phyloP scores from a whole-genome alignment of 2,797 vertebrate genomes.

The Etheostoma perlongum region DNA sequence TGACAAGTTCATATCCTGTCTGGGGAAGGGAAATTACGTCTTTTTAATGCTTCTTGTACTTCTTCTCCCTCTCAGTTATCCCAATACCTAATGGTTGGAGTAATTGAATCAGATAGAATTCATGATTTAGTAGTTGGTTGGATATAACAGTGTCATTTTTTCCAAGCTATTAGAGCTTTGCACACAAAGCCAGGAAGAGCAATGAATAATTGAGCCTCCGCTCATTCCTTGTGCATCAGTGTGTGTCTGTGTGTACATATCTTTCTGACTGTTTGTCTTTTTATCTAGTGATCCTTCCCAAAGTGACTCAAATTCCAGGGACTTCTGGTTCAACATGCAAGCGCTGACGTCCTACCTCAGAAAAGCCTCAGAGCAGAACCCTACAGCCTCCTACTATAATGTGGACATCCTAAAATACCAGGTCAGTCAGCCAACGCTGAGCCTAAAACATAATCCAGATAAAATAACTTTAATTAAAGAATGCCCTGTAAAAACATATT shows the following conservation, averaged over 20 bases:
- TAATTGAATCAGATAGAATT: constrained; percentile 77
- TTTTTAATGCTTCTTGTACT: constrained; percentile 10
- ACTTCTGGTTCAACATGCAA: constrained; percentile 99
- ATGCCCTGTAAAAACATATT: constrained; percentile 6
- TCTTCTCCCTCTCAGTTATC: constrained; percentile 53
- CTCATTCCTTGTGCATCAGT: constrained; percentile 46
- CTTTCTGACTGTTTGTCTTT: constrained; percentile 47
- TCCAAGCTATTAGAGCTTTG: constrained; percentile 73
- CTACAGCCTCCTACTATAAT: constrained; percentile 95
- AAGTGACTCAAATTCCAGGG: constrained; percentile 91
- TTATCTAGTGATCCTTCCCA: constrained; percentile 92
- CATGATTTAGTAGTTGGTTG: constrained; percentile 75
- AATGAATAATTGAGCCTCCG: constrained; percentile 69
- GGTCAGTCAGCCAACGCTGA: constrained; percentile 77
- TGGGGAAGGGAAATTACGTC: constrained; percentile 1
- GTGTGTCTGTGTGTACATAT: constrained; percentile 15
- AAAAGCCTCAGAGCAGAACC: constrained; percentile 96
- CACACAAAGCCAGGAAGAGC: constrained; percentile 66
- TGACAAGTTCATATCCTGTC: not conserved
- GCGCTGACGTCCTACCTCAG: constrained; percentile 96
- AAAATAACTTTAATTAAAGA: constrained; percentile 25
- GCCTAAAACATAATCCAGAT: constrained; percentile 14
- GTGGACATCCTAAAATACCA: constrained; percentile 98
- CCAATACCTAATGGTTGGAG: constrained; percentile 60
- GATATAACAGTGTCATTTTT: constrained; percentile 70